Evolutionary conservation across 1,140 invertebrate species (phyloP), one percentile per base, ranked within the genome.

Genomic region (Cotesia chilonis): DNA sequence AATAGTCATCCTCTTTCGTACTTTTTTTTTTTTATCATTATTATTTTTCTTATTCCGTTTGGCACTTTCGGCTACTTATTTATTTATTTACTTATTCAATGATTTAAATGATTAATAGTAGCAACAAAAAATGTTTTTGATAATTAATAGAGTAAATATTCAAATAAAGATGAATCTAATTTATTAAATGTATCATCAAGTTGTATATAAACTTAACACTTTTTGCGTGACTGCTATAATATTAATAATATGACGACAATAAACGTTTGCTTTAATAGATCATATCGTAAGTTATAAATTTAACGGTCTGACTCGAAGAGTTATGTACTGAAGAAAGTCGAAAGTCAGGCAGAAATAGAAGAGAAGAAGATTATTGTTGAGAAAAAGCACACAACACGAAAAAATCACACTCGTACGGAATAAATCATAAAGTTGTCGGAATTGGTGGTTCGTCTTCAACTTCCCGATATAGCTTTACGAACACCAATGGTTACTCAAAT

Each of bases 361-460:
- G 55, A 10, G 41, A 70, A 63, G 59, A 69, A n/a, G 63, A 71
- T 55, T 37, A 70, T 28, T 65, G 54, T 47, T 65, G 52, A 60
- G 59, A 68, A 72, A 63, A 61, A 70, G 60, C 51, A 71, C 20
- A 71, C 59, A 68, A 63, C 57, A 60, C 59, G 63, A 60, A 60
- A 69, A 69, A 70, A 68, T 71, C 69, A 73, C 71, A 73, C 64
- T 73, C 73, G 72, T 67, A 69, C 70, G 60, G 68, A 75, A 75
- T 75, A 75, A 75, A 75, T 75, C 74, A 75, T 64, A 9, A 35
- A 52, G 52, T 54, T 72, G 71, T 69, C 74, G 70, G 74, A 75
- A 75, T 54, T 69, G 71, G 70, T 70, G 68, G 74, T 71, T 75
- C 69, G 63, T 59, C 54, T 68, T 71, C 67, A 68, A 75, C 41